Base-by-base conservation (phyloP, 2,888 invertebrate genomes). In the Archaeoteleia sp. region DNA sequence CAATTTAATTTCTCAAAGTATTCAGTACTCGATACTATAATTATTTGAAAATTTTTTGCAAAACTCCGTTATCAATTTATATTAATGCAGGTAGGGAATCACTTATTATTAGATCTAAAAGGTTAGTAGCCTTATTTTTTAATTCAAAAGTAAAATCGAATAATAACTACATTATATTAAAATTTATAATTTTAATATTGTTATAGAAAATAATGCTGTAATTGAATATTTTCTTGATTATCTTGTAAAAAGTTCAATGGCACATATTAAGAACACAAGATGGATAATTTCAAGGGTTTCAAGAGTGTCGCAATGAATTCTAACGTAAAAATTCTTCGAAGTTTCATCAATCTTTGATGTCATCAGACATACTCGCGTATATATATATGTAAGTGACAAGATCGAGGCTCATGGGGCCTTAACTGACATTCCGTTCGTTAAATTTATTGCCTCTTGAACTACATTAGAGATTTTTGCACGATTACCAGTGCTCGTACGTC, bases 311-410 rank as follows among this genome's bases (percentile, higher is more conserved):
- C 49, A 54, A 61, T 51, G 60, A 55, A 49, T 60, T 49, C 60
- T 67, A 55, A 54, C 43, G 43, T 15, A 55, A 67, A 66, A 61
- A 53, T 54, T 9, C 17, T 39, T 37, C 39, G 29, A 4, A 60
- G 60, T 67, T 67, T 60, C 49, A 42, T 43, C 7, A 17, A 27
- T n/a, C 17, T 54, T 48, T 49, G 54, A 55, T 67, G 60, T 61
- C 49, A 61, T 61, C 48, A 20, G 10, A 34, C 23, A 23, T 40
- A 42, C 27, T 23, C 15, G n/a, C 14, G 17, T 13, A 8, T 17
- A n/a, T 14, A 32, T 46, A 37, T 17, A 25, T 40, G 13, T 14
- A 46, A 40, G 9, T 35, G 34, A 30, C 37, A 13, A 20, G 42
- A 43, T 60, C 30, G 15, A 27, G 2, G 51, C 27, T 48, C 48